Evolutionary conservation across 2,888 invertebrate genomes (phyloP), one percentile per base, ranked within the genome.

Genomic region (Caradrina kadenii): DNA sequence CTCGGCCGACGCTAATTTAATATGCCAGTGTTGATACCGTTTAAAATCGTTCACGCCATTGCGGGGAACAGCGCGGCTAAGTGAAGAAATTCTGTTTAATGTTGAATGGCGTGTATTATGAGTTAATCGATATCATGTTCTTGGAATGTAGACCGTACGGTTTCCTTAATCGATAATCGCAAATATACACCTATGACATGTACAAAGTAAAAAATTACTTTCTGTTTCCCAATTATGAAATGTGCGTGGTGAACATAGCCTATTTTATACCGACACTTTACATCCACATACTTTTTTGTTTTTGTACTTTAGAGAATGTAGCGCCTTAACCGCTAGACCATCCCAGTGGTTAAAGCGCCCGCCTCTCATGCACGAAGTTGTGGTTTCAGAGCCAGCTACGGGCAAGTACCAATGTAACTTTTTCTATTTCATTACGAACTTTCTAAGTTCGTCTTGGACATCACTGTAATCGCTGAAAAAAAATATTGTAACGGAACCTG

Each of bases 11-110:
- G 60, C 76, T 78, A 78, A 78, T 78, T 78, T 66, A 78, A 78
- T 78, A 78, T 80, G 76, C 66, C 66, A 66, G 71, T 54, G 71
- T 76, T 56, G 77, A 76, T 80, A 76, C 77, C 77, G 77, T 70
- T 78, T 80, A 78, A 80, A 80, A 80, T 78, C 81, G 56, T 80
- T 78, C 77, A 71, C 81, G 55, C 77, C 76, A 65, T 70, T 50
- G 17, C 63, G 56, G 53, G 53, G 31, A 77, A 76, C 54, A 66
- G 71, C 39, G 63, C 66, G 63, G 55, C 54, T 66, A 76, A 39
- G 63, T 71, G 63, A 55, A 66, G 71, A 22, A 65, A 76, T 70
- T 66, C 66, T 61, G 59, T 75, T 73, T 50, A 68, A 58, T 63
- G 39, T 54, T 71, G 50, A 63, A 76, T 61, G 49, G 31, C 63